Evolutionary conservation across 2,797 vertebrate species (phyloP), one percentile per base, ranked within the genome.

Genomic region (Antrozous pallidus): DNA sequence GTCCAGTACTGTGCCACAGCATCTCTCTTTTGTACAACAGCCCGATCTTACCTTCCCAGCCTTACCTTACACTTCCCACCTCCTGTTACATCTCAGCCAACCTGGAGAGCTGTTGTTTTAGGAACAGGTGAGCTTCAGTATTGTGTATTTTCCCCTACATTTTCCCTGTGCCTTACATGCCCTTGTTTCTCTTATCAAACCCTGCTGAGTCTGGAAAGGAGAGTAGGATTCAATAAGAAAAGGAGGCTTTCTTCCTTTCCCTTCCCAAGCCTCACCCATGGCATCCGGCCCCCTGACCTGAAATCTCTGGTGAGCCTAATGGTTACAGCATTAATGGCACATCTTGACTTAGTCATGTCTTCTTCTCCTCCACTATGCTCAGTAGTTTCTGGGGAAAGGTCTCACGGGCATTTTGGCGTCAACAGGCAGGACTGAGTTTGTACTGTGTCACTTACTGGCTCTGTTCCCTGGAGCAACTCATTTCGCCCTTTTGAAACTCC

Each of bases 401-500:
- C 8, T 58, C 26, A 28, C 2, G 0, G 54, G 9, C 63, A 91
- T 61, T 18, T 16, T 88, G 13, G 78, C 42, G 9, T 91, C 73
- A n/a, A 51, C 26, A 56, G 31, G 17, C 28, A 42, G 73, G 10
- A 69, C 24, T 38, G 42, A 81, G 17, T 71, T 63, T 89, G 10
- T 22, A 5, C 8, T 28, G 0, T 26, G 9, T 74, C 51, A 73
- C 61, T 33, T 63, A 36, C 0, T 51, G 10, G 7, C 16, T 91
- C 17, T 47, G 9, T 75, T 78, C 51, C 38, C 9, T 38, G 49
- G 33, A 89, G 24, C 36, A 79, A 17, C 22, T 67, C 36, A 58
- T 67, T 89, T 79, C 11, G 70, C 11, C 70, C 24, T n/a, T 81
- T 81, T 49, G 33, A 90, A 38, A n/a, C 26, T 82, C 67, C 83